Percentiles rank a stretch among this genome's conserved stretches.
Evolutionary conservation across 2,113 vertebrate species (phyloP).

Genomic region (Corythaixoides concolor): DNA sequence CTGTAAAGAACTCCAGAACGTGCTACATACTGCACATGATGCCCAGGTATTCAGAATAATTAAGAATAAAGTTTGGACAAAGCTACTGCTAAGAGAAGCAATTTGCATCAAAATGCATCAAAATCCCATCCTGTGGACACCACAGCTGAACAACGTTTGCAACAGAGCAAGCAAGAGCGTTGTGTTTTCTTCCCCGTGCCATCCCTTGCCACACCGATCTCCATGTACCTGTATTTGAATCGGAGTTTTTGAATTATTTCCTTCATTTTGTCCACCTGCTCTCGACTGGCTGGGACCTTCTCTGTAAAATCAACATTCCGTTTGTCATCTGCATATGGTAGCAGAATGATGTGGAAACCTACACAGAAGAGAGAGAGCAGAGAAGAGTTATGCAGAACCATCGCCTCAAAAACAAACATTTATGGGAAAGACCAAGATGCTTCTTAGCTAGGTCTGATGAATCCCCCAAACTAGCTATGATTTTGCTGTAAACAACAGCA

Average conservation of each 20-base stretch:
- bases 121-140: background rate
- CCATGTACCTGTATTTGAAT: slow-evolving; percentile 88
- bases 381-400: background rate
- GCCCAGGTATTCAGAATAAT: background rate
- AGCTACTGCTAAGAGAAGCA: background rate
- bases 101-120: background rate
- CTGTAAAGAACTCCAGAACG: background rate
- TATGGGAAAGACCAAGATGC: background rate
- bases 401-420: background rate
- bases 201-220: background rate
- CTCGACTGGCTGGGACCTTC: slow-evolving; percentile 75
- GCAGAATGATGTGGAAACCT: slow-evolving; percentile 90
- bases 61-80: slow-evolving; percentile 15
- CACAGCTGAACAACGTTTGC: background rate
- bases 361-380: background rate
- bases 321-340: slow-evolving; percentile 91
- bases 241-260: slow-evolving; percentile 88
- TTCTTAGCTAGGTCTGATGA: background rate
- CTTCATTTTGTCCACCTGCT: slow-evolving; percentile 93
- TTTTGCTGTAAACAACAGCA: background rate
- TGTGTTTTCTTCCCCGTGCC: background rate
- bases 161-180: background rate
- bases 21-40: background rate
- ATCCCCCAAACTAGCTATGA: background rate
- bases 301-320: slow-evolving; percentile 81